Evolutionary conservation across 2,113 vertebrate species (phyloP).

Genomic region (Callocephalon fimbriatum): DNA sequence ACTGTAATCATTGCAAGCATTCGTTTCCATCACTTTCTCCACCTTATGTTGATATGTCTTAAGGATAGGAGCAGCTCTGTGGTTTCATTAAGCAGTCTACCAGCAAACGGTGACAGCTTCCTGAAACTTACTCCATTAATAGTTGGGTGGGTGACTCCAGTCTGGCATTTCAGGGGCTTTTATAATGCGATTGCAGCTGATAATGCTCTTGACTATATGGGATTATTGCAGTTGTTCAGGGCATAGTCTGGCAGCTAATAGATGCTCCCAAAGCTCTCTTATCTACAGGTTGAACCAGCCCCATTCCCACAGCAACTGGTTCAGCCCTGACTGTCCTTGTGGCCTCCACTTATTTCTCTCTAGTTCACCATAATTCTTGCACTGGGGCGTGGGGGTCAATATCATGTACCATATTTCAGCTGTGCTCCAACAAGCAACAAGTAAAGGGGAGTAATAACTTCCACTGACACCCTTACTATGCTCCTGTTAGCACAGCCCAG

Average conservation of each 20-base stretch:
- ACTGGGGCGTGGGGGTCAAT: rapidly evolving
- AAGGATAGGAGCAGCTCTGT: neutral
- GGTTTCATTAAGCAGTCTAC: neutral
- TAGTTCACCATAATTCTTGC: neutral
- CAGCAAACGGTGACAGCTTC: neutral
- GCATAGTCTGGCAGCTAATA: neutral
- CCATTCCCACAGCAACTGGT: neutral
- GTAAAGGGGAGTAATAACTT: neutral
- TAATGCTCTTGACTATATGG: neutral
- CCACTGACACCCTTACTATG: neutral
- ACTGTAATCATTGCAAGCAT: neutral
- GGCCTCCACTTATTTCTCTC: neutral
- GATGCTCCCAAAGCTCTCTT: neutral
- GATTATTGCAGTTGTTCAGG: neutral
- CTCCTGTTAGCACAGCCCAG: neutral
- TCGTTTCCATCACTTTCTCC: neutral
- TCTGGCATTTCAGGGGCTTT: neutral
- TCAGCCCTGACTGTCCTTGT: neutral
- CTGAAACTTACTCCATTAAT: neutral
- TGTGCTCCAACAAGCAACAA: neutral
- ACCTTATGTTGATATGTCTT: neutral
- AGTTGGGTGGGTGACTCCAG: neutral
- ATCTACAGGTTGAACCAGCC: neutral
- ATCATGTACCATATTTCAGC: neutral
- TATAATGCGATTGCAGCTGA: neutral